Conservation (phyloP, 2,113 vertebrate genomes). For the Tupaia tana region DNA sequence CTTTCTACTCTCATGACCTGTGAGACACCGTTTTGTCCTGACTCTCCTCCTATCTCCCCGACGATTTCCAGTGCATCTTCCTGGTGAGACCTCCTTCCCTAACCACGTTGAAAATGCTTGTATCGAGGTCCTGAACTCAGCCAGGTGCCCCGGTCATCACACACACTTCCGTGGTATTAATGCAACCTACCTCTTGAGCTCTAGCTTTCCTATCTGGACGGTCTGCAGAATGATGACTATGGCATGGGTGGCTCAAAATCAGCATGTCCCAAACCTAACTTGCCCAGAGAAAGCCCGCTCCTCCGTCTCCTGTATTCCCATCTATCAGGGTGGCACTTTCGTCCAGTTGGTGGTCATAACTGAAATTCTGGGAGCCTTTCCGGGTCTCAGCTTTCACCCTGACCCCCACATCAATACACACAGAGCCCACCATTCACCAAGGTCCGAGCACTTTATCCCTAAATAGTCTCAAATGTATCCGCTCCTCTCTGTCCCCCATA, state of each 20-base stretch:
- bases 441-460: background rate
- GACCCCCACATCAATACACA: no score
- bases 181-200: background rate
- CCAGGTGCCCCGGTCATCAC: background rate
- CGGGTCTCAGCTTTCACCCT: background rate
- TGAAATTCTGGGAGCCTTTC: background rate
- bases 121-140: background rate
- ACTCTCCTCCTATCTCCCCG: background rate
- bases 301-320: background rate
- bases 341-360: background rate
- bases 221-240: background rate
- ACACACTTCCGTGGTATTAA: background rate
- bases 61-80: background rate
- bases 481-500: no score
- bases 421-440: background rate
- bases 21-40: background rate
- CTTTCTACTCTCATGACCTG: conserved; percentile 1
- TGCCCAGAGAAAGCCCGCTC: background rate
- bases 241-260: background rate
- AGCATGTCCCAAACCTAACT: background rate
- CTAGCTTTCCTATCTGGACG: background rate
- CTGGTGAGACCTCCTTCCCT: background rate
- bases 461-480: background rate
- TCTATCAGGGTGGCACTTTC: background rate
- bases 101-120: background rate